Conservation (phyloP, 1,140 invertebrate species). For the Notospermus geniculatus region DNA sequence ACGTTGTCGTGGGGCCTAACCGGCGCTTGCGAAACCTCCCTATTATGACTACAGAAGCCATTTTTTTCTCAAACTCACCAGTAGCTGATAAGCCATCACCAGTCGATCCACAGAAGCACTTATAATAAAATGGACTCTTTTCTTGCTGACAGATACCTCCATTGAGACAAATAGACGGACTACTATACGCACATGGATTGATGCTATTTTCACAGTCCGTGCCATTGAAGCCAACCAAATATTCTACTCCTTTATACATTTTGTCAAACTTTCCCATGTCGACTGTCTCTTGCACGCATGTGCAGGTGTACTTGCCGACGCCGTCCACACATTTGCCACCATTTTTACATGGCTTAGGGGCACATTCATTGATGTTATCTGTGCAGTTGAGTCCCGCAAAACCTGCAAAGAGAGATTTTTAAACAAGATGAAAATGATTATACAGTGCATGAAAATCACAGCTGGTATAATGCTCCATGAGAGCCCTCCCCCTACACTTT, state of each 20-base stretch:
- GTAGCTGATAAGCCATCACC: no score
- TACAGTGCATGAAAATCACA: no score
- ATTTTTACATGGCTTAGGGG: slow-evolving; percentile 21
- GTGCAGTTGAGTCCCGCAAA: slow-evolving; percentile 18
- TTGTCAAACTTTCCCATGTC: background rate
- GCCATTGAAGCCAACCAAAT: slow-evolving; percentile 13
- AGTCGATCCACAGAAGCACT: no score
- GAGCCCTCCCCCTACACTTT: no score
- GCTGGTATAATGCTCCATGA: no score
- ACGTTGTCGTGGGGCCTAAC: no score
- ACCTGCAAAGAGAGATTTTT: no score
- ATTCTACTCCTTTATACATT: background rate
- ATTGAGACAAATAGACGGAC: slow-evolving; percentile 24
- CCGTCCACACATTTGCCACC: slow-evolving; percentile 18
- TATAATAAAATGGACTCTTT: no score
- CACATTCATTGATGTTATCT: slow-evolving; percentile 22
- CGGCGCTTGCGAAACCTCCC: no score
- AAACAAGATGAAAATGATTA: no score
- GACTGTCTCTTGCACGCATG: background rate
- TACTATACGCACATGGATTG: slow-evolving; percentile 26
- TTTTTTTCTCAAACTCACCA: no score
- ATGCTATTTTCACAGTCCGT: slow-evolving; percentile 15
- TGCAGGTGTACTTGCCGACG: slow-evolving; percentile 1
- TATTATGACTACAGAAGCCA: no score
- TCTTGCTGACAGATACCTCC: slow-evolving; percentile 11